Evolutionary conservation across 2,797 vertebrate genomes (phyloP).

Genomic region (Clarias fuscus): DNA sequence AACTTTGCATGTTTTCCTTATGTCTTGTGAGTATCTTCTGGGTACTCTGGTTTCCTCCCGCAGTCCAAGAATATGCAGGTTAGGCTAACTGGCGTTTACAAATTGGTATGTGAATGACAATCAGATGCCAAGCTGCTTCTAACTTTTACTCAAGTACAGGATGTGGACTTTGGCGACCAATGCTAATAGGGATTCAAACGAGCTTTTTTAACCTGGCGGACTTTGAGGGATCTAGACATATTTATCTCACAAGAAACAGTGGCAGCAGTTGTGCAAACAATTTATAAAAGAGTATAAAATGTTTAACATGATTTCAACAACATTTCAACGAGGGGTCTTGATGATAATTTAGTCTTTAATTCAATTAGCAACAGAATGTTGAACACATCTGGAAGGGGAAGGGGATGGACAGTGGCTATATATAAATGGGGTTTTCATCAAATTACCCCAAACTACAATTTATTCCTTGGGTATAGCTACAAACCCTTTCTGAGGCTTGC

Average conservation of each 20-base stretch:
- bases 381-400: slow-evolving; percentile 19
- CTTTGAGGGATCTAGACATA: background rate
- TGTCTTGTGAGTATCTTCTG: too few species aligned
- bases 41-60: too few species aligned
- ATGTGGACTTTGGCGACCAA: too few species aligned
- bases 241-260: background rate
- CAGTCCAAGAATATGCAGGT: too few species aligned
- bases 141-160: too few species aligned
- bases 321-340: slow-evolving; percentile 30
- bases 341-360: slow-evolving; percentile 57
- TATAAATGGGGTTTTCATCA: background rate
- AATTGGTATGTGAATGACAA: too few species aligned
- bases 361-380: slow-evolving; percentile 28
- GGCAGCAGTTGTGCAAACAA: background rate
- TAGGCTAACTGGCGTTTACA: too few species aligned
- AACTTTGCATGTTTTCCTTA: too few species aligned
- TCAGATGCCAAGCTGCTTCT: too few species aligned
- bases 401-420: slow-evolving; percentile 10
- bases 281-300: background rate
- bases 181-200: background rate
- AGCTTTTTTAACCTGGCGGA: background rate
- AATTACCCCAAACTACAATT: slow-evolving; percentile 13
- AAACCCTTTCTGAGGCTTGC: slow-evolving; percentile 15
- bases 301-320: background rate
- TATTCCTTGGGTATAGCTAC: background rate